Evolutionary conservation across 2,113 vertebrate genomes (phyloP), one percentile per base, ranked within the genome.

Genomic region (Neopipo cinnamomea): DNA sequence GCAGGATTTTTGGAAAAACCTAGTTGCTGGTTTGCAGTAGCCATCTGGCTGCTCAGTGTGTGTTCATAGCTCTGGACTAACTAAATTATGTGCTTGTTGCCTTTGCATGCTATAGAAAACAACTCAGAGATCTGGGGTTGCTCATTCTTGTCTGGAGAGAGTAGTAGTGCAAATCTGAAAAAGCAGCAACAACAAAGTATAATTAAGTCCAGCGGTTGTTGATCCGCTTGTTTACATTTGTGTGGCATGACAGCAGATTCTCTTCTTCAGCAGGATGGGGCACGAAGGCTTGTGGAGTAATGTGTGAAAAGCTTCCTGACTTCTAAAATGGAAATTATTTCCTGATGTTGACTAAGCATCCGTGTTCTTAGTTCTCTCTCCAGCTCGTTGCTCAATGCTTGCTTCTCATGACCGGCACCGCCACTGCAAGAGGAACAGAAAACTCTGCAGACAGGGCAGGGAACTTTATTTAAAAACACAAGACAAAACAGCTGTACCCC

Each of bases 281-380:
- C 41, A 41, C 62, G 59, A 79, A 79, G 58, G 35, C 50, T 25
- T 50, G 28, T 23, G 25, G 42, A 89, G 67, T 72, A 89, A 86
- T 39, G 52, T 41, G 78, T 8, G 6, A 85, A 87, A 94, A 88
- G 31, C 71, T 85, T 93, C 78, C 85, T 42, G 44, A 47, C 46
- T 85, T 91, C 58, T 95, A 66, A 79, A 95, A 76, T 79, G 66
- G 66, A 84, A 85, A 89, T 81, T 4, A 62, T 82, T 96, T 94
- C 56, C 75, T 88, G 72, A 83, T 92, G 82, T 90, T 91, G 67
- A n/a, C 70, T 47, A 41, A 77, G 19, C 76, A 77, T 46, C 33
- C 8, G 15, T 46, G 46, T 56, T 86, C 72, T 75, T 63, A 85
- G 65, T 91, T 87, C 39, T 88, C 39, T 72, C 66, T 85, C 74